phyloP scores from a whole-genome alignment of 2,888 invertebrate species.

The Caenorhabditis sp. region DNA sequence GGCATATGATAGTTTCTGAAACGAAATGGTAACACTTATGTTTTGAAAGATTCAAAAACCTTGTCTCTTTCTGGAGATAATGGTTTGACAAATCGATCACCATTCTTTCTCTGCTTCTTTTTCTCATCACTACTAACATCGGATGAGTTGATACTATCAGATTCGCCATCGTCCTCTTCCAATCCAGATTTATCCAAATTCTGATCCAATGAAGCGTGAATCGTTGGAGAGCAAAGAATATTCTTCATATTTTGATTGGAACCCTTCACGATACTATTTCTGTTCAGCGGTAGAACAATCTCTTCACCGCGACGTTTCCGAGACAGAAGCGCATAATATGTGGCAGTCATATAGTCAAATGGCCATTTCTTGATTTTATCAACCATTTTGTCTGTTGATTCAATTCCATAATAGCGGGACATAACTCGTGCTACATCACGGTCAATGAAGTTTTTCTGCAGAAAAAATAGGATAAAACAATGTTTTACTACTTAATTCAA shows the following conservation, averaged over 20 bases:
- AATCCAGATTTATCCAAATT: slow-evolving; percentile 71
- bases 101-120: not conserved
- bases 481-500: too few relatives aligned
- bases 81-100: slow-evolving; percentile 24
- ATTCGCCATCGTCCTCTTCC: slow-evolving; percentile 31
- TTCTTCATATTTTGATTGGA: slow-evolving; percentile 36
- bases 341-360: slow-evolving; percentile 81
- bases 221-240: slow-evolving; percentile 66
- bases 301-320: slow-evolving; percentile 77
- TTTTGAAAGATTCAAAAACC: not conserved
- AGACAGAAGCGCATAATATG: slow-evolving; percentile 79
- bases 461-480: too few relatives aligned
- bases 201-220: slow-evolving; percentile 73
- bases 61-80: slow-evolving; percentile 43
- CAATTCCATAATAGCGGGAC: slow-evolving; percentile 74
- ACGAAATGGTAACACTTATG: slow-evolving; percentile 2
- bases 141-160: not conserved
- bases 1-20: slow-evolving; percentile 49
- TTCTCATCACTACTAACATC: not conserved
- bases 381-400: slow-evolving; percentile 27
- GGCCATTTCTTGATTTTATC: slow-evolving; percentile 74
- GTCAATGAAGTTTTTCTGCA: slow-evolving; percentile 74
- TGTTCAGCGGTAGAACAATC: slow-evolving; percentile 70
- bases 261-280: not conserved
- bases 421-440: slow-evolving; percentile 76